Evolutionary conservation across 2,797 vertebrate genomes (phyloP).

Genomic region (Parauchenoglanis punctatus): DNA sequence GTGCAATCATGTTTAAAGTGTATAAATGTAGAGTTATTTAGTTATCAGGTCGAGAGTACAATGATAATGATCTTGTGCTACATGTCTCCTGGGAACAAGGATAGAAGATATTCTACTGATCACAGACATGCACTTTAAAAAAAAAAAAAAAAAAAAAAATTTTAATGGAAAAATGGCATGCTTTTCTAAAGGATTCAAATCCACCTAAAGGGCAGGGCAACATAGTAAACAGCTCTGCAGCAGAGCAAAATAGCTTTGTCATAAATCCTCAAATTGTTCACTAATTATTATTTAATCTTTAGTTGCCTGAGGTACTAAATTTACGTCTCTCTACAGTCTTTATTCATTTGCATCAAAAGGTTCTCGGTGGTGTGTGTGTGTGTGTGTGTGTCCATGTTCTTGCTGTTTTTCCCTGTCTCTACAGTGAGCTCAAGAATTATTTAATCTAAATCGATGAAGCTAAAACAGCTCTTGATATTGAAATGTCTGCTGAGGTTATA

Average conservation of each 20-base stretch:
- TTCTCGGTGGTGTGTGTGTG: not conserved
- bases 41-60: conserved; percentile 32
- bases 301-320: not conserved
- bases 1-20: conserved; percentile 40
- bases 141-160: not conserved
- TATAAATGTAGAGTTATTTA: conserved; percentile 43
- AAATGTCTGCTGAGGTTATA: not conserved
- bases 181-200: conserved; percentile 23
- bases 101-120: conserved; percentile 26
- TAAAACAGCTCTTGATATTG: not conserved
- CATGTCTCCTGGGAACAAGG: conserved; percentile 19
- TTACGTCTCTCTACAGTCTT: not conserved
- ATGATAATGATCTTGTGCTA: conserved; percentile 45
- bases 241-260: not conserved
- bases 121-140: conserved; percentile 21
- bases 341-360: conserved; percentile 9
- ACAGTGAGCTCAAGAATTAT: not conserved
- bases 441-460: not conserved
- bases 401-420: not conserved
- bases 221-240: not conserved
- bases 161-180: conserved; percentile 26
- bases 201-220: conserved; percentile 16
- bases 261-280: conserved; percentile 14
- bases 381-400: not conserved
- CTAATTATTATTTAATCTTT: conserved; percentile 3